Evolutionary conservation across 2,797 vertebrate genomes (phyloP).

Genomic region (Platalea minor): DNA sequence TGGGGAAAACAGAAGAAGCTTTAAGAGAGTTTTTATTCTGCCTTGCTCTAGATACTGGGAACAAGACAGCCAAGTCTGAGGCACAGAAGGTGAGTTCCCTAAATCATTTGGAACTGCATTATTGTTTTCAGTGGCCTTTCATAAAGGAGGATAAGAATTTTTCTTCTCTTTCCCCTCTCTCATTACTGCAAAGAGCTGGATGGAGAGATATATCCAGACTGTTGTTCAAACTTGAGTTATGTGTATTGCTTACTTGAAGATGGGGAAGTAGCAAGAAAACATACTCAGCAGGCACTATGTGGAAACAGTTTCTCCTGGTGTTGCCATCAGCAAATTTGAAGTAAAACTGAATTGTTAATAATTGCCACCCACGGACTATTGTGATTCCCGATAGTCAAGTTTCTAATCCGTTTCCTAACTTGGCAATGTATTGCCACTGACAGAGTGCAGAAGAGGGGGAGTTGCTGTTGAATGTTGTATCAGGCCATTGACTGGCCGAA

Average conservation of each 20-base stretch:
- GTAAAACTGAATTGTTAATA: background rate
- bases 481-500: background rate
- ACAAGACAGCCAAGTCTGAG: constrained; percentile 82
- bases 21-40: constrained; percentile 88
- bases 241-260: background rate
- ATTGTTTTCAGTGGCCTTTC: background rate
- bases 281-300: background rate
- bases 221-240: background rate
- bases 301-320: background rate
- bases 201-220: background rate
- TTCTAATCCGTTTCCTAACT: background rate
- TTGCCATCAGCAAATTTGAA: background rate
- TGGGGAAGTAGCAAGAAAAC: background rate
- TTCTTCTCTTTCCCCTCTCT: background rate
- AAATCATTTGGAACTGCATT: background rate
- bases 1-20: constrained; percentile 87
- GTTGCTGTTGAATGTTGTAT: background rate
- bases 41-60: constrained; percentile 85
- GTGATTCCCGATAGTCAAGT: background rate
- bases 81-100: constrained; percentile 81
- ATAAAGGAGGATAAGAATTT: background rate
- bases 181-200: background rate
- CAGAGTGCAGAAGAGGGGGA: background rate
- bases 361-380: background rate
- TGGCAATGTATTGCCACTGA: background rate